These are phyloP conservation scores for Acipenser ruthenus DNA, from an alignment of 2,797 vertebrate species.

Conservation along the genomic window DNA sequence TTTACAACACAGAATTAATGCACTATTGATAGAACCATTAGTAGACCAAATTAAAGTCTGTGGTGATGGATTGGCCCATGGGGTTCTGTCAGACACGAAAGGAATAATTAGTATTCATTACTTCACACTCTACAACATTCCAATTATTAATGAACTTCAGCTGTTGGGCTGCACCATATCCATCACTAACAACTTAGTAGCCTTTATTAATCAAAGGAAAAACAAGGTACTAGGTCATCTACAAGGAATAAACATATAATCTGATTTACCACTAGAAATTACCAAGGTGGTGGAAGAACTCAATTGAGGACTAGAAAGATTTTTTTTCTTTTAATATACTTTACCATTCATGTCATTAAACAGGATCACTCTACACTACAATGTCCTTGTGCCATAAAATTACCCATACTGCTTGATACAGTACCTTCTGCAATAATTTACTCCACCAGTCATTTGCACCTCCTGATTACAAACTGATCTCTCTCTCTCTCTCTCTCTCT, in stretches of 20 bases:
- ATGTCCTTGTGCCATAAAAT: not conserved
- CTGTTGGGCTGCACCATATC: constrained; percentile 80
- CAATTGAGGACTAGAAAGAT: constrained; percentile 29
- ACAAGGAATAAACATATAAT: constrained; percentile 65
- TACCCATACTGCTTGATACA: not conserved
- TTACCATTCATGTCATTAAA: not conserved
- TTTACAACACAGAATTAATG: constrained; percentile 99
- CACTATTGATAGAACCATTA: constrained; percentile 99
- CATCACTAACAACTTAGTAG: constrained; percentile 78
- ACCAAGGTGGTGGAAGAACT: constrained; percentile 40
- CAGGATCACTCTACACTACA: not conserved
- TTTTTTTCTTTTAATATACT: constrained; percentile 16
- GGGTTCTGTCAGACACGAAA: constrained; percentile 96
- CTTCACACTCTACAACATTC: constrained; percentile 98
- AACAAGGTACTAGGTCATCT: constrained; percentile 66
- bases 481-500: no score
- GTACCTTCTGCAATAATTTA: no score
- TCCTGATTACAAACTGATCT: no score
- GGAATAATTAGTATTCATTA: constrained; percentile 99
- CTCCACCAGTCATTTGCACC: no score
- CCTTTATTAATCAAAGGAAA: constrained; percentile 75
- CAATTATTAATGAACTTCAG: constrained; percentile 99
- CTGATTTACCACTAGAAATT: constrained; percentile 58
- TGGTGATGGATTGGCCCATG: constrained; percentile 94
- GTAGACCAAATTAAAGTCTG: constrained; percentile 99